phyloP scores from a whole-genome alignment of 2,113 vertebrate species.

The Amphiprion ocellaris region DNA sequence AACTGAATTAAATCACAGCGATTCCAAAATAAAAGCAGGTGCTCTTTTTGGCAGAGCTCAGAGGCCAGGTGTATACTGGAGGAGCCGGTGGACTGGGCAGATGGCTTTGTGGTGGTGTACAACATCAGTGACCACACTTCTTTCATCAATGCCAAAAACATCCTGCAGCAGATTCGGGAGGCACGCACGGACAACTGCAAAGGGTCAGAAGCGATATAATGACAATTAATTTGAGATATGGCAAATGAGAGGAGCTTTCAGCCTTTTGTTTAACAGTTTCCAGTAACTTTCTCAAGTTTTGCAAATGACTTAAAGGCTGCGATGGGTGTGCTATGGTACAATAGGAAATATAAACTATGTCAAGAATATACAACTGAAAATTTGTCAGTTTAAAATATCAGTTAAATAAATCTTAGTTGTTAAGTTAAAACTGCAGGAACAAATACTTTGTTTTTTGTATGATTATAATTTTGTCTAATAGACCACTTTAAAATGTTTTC shows the following conservation, averaged over 20 bases:
- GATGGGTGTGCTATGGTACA: too few species aligned
- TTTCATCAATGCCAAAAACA: conserved; percentile 82
- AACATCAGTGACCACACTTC: conserved; percentile 84
- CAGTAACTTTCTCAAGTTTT: too few species aligned
- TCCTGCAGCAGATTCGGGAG: conserved; percentile 83
- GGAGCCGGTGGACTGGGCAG: conserved; percentile 85
- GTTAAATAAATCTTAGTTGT: too few species aligned
- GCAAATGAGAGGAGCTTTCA: not conserved
- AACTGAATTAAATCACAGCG: not conserved
- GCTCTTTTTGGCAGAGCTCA: conserved; percentile 63
- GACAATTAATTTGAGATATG: not conserved
- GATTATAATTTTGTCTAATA: too few species aligned
- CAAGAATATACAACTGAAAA: too few species aligned
- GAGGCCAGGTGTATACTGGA: conserved; percentile 80
- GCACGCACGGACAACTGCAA: conserved; percentile 77
- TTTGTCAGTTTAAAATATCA: too few species aligned
- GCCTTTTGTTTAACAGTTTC: not conserved
- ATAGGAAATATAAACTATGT: too few species aligned
- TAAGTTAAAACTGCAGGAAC: too few species aligned
- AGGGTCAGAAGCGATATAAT: conserved; percentile 73
- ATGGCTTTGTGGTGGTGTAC: conserved; percentile 86
- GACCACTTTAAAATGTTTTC: too few species aligned
- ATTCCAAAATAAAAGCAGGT: conserved; percentile 4
- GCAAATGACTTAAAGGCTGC: too few species aligned
- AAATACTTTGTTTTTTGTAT: too few species aligned